Evolutionary conservation across 2,113 vertebrate genomes (phyloP), one percentile per base, ranked within the genome.

Genomic region (Vimba vimba): DNA sequence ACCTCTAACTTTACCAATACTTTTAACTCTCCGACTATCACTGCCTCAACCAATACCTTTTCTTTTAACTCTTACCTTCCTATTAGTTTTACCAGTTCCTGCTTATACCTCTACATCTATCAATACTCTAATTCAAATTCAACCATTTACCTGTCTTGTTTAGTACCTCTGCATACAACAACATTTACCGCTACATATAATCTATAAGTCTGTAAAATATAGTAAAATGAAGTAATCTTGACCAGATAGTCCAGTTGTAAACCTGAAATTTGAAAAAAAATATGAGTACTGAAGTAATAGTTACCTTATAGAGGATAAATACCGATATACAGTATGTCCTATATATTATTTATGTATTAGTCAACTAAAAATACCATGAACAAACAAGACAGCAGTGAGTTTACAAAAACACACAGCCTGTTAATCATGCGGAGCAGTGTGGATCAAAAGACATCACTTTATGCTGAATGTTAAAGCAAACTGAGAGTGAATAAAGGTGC

Each of bases 401-500:
- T 39, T 73, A 83, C 50, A 25, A 83, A 80, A 83, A 15, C 47
- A 7, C 21, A 59, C 66, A 25, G 68, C 15, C 25, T 69, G 27
- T 82, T 73, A 71, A 83, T 89, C 89, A 90, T 90, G 91, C 90
- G 59, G 89, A 91, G 89, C 86, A 88, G 82, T 90, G 86, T 69
- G 85, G 83, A 52, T 62, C 69, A 83, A 87, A 73, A 92, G 90
- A 87, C 91, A 91, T 91, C 90, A 84, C 90, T 90, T 88, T 83
- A 76, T 62, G 23, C 30, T 45, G 50, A 68, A 88, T 89, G 91
- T 93, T 92, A 91, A 92, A 93, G 86, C 87, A 89, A 89, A 86
- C 91, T 89, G 89, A 88, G 90, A 85, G 87, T 59, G 69, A 90
- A 92, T 94, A 92, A 93, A 94, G 91, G 90, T 81, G 85, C 87